phyloP scores from a whole-genome alignment of 1,140 invertebrate genomes.

The Aphidius gifuensis region DNA sequence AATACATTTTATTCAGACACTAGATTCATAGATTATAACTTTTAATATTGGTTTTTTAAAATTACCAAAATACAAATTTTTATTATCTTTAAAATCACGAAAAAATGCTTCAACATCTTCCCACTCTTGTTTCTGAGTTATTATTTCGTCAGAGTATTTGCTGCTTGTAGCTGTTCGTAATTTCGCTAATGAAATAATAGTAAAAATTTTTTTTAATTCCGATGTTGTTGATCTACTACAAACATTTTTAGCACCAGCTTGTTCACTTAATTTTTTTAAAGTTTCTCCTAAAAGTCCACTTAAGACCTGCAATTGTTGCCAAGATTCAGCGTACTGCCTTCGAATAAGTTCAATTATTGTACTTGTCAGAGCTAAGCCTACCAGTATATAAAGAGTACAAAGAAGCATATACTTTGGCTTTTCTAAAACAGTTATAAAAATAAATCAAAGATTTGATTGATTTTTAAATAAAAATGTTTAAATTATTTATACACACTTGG shows the following conservation, averaged over 20 bases:
- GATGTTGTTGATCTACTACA: conserved; percentile 58
- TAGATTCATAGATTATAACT: conserved; percentile 76
- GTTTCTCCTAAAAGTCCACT: conserved; percentile 77
- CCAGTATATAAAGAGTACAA: conserved; percentile 88
- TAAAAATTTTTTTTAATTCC: conserved; percentile 54
- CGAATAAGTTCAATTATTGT: conserved; percentile 90
- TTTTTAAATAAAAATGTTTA: not conserved
- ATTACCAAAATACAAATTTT: conserved; percentile 55
- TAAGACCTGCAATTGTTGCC: conserved; percentile 74
- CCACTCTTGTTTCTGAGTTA: conserved; percentile 30
- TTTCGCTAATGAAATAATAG: conserved; percentile 45
- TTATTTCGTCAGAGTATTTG: too few relatives aligned
- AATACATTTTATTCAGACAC: conserved; percentile 29
- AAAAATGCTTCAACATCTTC: conserved; percentile 64
- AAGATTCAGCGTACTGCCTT: conserved; percentile 80
- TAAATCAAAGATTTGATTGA: not conserved
- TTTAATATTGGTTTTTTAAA: conserved; percentile 68
- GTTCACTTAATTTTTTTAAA: conserved; percentile 70
- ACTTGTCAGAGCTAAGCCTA: conserved; percentile 89
- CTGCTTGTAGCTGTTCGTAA: conserved; percentile 1
- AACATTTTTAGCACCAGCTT: conserved; percentile 68
- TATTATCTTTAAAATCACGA: conserved; percentile 68
- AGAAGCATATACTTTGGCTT: conserved; percentile 84
- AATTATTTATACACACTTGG: conserved; percentile 64
- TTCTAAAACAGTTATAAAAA: conserved; percentile 55